Percentiles rank a stretch among this genome's conserved stretches.
Evolutionary conservation across 2,797 vertebrate genomes (phyloP).

Genomic region (Manis crassicaudata): DNA sequence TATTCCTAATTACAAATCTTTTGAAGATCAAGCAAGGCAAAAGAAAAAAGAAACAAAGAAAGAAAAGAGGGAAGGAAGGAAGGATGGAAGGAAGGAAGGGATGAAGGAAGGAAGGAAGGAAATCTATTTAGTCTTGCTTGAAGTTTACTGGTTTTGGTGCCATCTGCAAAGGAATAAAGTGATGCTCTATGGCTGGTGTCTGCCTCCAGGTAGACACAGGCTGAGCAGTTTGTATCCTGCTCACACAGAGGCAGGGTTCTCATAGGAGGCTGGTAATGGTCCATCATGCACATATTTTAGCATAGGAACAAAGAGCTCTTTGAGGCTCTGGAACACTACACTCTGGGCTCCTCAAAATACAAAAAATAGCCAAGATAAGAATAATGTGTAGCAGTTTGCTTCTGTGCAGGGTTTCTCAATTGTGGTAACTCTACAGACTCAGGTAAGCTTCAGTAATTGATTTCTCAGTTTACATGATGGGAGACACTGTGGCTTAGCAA

Average conservation of each 20-base stretch:
- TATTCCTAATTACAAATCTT: neutral
- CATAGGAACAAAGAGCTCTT: neutral
- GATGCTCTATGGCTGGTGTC: neutral
- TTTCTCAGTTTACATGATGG: neutral
- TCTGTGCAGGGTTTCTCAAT: neutral
- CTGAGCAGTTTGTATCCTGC: rapidly evolving
- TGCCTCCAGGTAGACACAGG: neutral
- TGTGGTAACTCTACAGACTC: slow-evolving; percentile 40
- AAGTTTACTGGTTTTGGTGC: neutral
- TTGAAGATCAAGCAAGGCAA: neutral
- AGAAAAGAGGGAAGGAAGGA: too few relatives aligned
- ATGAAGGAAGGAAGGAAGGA: too few relatives aligned
- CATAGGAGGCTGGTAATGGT: neutral
- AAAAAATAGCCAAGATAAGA: neutral
- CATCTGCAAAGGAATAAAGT: neutral
- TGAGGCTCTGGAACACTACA: neutral
- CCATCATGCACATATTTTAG: neutral
- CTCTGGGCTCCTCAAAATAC: neutral
- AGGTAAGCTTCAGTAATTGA: slow-evolving; percentile 17
- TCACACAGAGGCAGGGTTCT: neutral
- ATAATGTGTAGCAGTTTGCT: neutral
- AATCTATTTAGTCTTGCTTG: neutral
- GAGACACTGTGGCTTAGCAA: slow-evolving; percentile 21
- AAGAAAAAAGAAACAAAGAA: neutral
- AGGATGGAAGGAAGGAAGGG: too few relatives aligned